Evolutionary conservation across 2,797 vertebrate species (phyloP).

Genomic region (Pogonophryne albipinna): DNA sequence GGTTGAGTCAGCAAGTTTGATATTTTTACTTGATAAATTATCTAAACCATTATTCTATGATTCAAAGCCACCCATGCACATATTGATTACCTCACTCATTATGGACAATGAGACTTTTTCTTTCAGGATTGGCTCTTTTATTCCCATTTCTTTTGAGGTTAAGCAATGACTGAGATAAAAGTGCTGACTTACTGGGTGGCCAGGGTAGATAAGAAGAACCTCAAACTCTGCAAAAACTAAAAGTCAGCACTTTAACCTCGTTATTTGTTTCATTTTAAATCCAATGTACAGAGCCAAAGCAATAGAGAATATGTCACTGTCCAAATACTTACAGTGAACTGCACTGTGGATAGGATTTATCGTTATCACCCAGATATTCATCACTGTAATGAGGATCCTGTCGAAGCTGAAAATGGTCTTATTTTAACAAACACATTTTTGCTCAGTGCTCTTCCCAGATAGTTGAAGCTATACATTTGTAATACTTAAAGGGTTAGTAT

Average conservation of each 20-base stretch:
- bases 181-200: not conserved
- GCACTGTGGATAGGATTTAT: not conserved
- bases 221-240: not conserved
- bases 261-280: slow-evolving; percentile 24
- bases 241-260: slow-evolving; percentile 29
- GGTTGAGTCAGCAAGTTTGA: no score
- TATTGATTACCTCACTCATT: not conserved
- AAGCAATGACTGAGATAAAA: not conserved
- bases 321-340: not conserved
- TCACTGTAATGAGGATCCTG: slow-evolving; percentile 7
- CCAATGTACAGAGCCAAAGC: not conserved
- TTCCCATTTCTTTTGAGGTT: not conserved
- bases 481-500: no score
- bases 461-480: no score
- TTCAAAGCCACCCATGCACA: not conserved
- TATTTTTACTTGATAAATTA: not conserved
- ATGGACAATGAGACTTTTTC: not conserved
- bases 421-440: not conserved
- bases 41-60: not conserved
- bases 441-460: no score
- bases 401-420: not conserved
- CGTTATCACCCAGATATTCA: slow-evolving; percentile 9
- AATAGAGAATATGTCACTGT: slow-evolving; percentile 5
- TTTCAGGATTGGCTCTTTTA: not conserved
- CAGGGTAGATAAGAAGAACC: slow-evolving; percentile 1